Evolutionary conservation across 1,140 invertebrate genomes (phyloP).

Genomic region (Ctenoplectra terminalis): DNA sequence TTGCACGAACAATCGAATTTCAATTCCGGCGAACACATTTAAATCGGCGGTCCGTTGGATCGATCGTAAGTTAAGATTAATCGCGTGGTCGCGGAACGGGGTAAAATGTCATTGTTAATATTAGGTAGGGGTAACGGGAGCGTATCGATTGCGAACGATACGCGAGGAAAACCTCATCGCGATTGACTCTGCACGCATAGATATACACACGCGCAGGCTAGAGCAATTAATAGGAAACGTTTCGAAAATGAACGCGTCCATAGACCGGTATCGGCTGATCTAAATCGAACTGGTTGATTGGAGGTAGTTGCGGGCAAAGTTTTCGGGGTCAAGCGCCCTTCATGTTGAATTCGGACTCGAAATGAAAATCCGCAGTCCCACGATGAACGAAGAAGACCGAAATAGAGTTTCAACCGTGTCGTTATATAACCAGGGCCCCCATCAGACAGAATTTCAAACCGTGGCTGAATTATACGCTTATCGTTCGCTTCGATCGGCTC

Average conservation of each 20-base stretch:
- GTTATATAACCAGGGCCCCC: neutral
- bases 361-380: slow-evolving; percentile 57
- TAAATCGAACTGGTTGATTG: slow-evolving; percentile 61
- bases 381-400: slow-evolving; percentile 34
- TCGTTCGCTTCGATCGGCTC: slow-evolving; percentile 10
- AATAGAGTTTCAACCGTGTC: slow-evolving; percentile 29
- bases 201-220: slow-evolving; percentile 9
- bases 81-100: slow-evolving; percentile 36
- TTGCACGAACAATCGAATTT: slow-evolving; percentile 1
- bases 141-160: slow-evolving; percentile 65
- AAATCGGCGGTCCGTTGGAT: slow-evolving; percentile 40
- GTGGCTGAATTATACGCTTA: neutral
- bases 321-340: slow-evolving; percentile 57
- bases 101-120: slow-evolving; percentile 69
- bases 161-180: slow-evolving; percentile 57
- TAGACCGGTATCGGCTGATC: slow-evolving; percentile 55
- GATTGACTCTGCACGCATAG: slow-evolving; percentile 41
- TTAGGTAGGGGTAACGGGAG: slow-evolving; percentile 35
- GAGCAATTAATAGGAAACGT: slow-evolving; percentile 60
- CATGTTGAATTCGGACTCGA: slow-evolving; percentile 43
- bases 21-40: neutral
- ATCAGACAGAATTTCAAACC: neutral
- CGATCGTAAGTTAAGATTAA: slow-evolving; percentile 63
- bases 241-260: slow-evolving; percentile 59
- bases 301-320: slow-evolving; percentile 35